These are phyloP conservation scores for Sebastes oblongus DNA, from an alignment of 2,797 vertebrate species.

Conservation along the genomic window DNA sequence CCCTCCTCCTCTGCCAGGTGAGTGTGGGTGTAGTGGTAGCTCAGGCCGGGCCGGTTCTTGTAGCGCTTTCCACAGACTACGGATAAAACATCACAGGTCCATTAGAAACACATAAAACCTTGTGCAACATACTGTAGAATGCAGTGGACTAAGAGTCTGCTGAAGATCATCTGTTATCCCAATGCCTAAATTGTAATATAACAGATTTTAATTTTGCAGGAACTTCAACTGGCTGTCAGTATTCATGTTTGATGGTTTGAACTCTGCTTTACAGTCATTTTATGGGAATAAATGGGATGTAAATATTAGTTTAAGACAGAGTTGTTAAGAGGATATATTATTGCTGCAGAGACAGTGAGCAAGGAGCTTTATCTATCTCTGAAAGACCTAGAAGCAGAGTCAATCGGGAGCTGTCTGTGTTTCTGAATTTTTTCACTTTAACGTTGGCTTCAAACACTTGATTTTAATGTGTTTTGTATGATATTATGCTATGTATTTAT, in stretches of 20 bases:
- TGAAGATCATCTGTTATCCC: not conserved
- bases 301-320: not conserved
- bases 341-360: not conserved
- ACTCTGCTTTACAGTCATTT: not conserved
- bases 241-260: not conserved
- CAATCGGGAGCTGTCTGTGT: too few species aligned
- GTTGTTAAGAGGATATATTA: not conserved
- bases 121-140: not conserved
- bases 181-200: not conserved
- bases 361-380: not conserved
- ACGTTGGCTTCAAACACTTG: too few species aligned
- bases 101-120: conserved; percentile 3
- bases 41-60: conserved; percentile 97
- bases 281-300: not conserved
- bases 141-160: not conserved
- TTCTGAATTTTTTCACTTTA: too few species aligned
- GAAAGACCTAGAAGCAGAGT: too few species aligned
- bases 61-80: conserved; percentile 97
- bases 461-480: too few species aligned
- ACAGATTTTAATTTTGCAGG: not conserved
- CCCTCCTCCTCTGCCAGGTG: conserved; percentile 97
- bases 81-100: conserved; percentile 15
- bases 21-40: conserved; percentile 97
- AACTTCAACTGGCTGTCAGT: not conserved
- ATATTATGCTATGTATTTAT: too few species aligned